phyloP scores from a whole-genome alignment of 2,797 vertebrate genomes.

The Acrossocheilus wenchowensis region DNA sequence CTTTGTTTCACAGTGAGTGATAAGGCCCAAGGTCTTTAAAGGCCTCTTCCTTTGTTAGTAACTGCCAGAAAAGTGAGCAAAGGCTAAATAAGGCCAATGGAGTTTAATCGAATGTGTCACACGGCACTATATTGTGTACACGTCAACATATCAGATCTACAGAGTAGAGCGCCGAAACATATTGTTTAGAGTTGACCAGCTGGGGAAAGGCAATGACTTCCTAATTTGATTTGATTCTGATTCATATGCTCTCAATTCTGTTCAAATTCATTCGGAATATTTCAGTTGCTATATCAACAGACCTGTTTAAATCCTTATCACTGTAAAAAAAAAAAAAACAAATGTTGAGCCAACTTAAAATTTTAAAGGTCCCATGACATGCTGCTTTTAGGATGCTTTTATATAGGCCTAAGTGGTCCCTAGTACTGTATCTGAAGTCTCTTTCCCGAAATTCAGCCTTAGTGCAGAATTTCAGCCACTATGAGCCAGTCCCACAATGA shows the following conservation, averaged over 20 bases:
- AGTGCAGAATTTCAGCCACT: no score
- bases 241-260: not conserved
- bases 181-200: not conserved
- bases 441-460: no score
- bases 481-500: no score
- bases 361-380: no score
- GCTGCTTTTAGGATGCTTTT: no score
- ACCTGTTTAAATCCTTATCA: not conserved
- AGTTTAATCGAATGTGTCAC: not conserved
- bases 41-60: constrained; percentile 31
- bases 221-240: not conserved
- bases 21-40: constrained; percentile 3
- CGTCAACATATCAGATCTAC: not conserved
- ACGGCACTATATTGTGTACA: not conserved
- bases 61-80: constrained; percentile 17
- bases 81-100: constrained; percentile 14
- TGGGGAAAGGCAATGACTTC: no score
- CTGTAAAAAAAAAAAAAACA: no score
- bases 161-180: not conserved
- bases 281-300: not conserved
- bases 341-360: no score
- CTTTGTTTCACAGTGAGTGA: constrained; percentile 28
- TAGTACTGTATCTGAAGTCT: no score
- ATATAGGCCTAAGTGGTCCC: no score
- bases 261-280: not conserved